Evolutionary conservation across 2,797 vertebrate genomes (phyloP).

Genomic region (Oreortyx pictus): DNA sequence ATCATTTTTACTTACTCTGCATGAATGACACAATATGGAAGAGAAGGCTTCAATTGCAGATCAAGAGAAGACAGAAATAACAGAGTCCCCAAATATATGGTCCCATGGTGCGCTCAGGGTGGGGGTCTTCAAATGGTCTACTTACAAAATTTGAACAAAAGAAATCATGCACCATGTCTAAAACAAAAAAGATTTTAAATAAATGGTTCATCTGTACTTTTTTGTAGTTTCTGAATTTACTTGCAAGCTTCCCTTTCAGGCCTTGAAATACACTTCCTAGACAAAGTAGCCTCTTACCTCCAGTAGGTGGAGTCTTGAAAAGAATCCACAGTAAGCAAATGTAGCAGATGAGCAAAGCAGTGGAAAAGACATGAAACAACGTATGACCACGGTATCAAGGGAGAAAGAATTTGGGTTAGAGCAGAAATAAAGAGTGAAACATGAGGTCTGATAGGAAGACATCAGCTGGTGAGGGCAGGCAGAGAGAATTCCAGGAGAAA

Average conservation of each 20-base stretch:
- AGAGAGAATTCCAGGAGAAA: neutral
- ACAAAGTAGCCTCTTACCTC: neutral
- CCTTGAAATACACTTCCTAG: neutral
- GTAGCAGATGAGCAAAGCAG: neutral
- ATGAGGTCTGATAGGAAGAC: neutral
- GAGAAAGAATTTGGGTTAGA: neutral
- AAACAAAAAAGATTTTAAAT: neutral
- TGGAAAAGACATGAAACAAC: neutral
- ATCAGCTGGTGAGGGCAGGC: neutral
- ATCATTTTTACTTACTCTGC: neutral
- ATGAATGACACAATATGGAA: neutral
- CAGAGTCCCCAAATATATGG: neutral
- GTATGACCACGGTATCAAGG: neutral
- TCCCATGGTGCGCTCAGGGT: neutral
- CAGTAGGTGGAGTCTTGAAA: neutral
- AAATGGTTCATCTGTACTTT: neutral
- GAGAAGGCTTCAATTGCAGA: neutral
- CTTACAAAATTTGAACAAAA: neutral
- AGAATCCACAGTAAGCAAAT: neutral
- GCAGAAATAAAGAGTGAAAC: neutral
- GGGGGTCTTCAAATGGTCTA: neutral
- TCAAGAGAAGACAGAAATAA: neutral
- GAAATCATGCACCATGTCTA: neutral
- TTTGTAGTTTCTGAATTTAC: neutral
- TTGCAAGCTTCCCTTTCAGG: neutral